These are phyloP conservation scores for Anhinga rufa DNA, from an alignment of 2,113 vertebrate species.

Conservation along the genomic window DNA sequence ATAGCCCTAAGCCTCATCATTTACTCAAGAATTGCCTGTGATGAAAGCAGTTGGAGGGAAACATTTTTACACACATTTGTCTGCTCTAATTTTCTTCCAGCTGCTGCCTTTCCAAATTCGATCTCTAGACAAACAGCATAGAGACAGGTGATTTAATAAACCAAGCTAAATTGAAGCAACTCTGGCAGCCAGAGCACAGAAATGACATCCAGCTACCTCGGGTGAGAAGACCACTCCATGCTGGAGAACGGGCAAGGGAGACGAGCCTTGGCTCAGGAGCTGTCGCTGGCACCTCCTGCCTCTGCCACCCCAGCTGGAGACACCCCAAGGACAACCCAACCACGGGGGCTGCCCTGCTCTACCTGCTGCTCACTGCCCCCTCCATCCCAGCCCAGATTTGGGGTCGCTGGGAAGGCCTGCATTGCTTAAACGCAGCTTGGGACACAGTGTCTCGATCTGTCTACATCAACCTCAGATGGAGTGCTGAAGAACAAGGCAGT, in stretches of 20 bases:
- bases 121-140: not conserved
- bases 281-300: not conserved
- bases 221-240: fast-evolving
- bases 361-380: not conserved
- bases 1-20: constrained; percentile 41
- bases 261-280: not conserved
- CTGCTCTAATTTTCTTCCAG: constrained; percentile 24
- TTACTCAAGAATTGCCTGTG: constrained; percentile 28
- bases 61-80: constrained; percentile 15
- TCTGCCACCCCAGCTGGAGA: not conserved
- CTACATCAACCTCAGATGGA: not conserved
- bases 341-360: not conserved
- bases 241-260: fast-evolving
- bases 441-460: fast-evolving
- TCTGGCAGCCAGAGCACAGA: not conserved
- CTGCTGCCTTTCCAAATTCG: constrained; percentile 45
- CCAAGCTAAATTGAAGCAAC: not conserved
- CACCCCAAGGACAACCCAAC: not conserved
- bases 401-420: not conserved
- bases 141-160: constrained; percentile 22
- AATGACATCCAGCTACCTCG: not conserved
- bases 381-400: fast-evolving
- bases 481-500: not conserved
- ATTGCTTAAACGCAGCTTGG: not conserved
- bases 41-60: constrained; percentile 36